Conservation (phyloP, 1,140 invertebrate genomes). For the Lepidostoma basale region DNA sequence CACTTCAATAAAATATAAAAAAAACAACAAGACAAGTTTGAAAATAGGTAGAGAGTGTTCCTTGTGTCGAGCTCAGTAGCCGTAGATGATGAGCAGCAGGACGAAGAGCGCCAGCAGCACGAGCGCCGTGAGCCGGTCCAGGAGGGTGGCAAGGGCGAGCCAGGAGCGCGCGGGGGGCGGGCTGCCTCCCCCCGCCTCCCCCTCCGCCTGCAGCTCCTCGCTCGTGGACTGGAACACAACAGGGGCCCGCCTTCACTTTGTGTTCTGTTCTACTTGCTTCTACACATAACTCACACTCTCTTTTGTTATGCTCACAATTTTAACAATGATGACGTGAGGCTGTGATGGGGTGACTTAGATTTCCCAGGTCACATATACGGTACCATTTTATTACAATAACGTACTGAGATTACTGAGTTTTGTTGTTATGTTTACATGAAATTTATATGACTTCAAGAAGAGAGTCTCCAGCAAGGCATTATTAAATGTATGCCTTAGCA, state of each 20-base stretch:
- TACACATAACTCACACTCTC: background rate
- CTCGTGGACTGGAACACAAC: conserved; percentile 31
- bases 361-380: background rate
- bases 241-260: background rate
- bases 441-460: too few species aligned
- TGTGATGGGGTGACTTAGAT: background rate
- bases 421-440: too few species aligned
- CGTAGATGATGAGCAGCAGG: conserved; percentile 61
- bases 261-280: background rate
- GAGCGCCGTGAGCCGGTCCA: conserved; percentile 67
- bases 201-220: conserved; percentile 37
- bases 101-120: conserved; percentile 62
- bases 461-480: too few species aligned
- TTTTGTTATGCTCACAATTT: background rate
- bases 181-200: background rate
- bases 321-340: background rate
- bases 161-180: conserved; percentile 58
- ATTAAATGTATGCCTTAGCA: too few species aligned
- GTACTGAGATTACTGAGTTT: too few species aligned
- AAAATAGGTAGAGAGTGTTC: too few species aligned
- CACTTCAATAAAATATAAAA: too few species aligned
- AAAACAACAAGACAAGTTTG: too few species aligned
- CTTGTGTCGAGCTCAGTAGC: conserved; percentile 15
- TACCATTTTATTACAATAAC: background rate
- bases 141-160: conserved; percentile 65